Conservation (phyloP, 2,113 vertebrate species). For the Okapia johnstoni region DNA sequence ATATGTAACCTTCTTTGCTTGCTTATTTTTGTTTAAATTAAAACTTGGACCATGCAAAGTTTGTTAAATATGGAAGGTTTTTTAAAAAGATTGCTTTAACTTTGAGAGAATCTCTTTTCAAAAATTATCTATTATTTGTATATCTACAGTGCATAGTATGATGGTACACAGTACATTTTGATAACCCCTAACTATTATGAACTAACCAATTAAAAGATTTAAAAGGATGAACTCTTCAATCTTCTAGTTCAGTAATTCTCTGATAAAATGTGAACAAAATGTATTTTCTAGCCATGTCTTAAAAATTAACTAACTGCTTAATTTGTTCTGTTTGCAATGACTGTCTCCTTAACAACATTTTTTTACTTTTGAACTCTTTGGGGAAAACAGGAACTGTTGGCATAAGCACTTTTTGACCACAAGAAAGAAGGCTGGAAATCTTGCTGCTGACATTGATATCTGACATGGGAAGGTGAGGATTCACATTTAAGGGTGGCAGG, state of each 20-base stretch:
- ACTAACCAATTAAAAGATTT: not conserved
- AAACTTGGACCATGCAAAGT: not conserved
- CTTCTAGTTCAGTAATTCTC: not conserved
- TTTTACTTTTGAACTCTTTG: constrained; percentile 82
- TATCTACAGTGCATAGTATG: not conserved
- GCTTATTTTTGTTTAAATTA: constrained; percentile 20
- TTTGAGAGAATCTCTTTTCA: constrained; percentile 16
- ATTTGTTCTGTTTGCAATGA: constrained; percentile 93
- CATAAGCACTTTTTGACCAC: constrained; percentile 80
- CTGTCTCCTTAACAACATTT: constrained; percentile 87
- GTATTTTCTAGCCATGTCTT: constrained; percentile 75
- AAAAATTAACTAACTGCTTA: constrained; percentile 87
- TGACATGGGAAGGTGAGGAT: constrained; percentile 80
- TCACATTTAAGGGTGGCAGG: constrained; percentile 87
- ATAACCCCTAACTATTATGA: not conserved
- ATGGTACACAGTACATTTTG: not conserved
- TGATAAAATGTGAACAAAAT: not conserved
- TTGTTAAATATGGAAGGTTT: not conserved
- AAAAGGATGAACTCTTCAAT: not conserved
- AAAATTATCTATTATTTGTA: not conserved
- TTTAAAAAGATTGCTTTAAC: not conserved
- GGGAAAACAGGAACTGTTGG: constrained; percentile 83
- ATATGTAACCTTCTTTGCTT: not conserved
- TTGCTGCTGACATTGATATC: constrained; percentile 79
- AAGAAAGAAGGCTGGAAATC: constrained; percentile 75